These are phyloP conservation scores for Trinorchestia longiramus DNA, from an alignment of 1,140 invertebrate species.

Conservation along the genomic window DNA sequence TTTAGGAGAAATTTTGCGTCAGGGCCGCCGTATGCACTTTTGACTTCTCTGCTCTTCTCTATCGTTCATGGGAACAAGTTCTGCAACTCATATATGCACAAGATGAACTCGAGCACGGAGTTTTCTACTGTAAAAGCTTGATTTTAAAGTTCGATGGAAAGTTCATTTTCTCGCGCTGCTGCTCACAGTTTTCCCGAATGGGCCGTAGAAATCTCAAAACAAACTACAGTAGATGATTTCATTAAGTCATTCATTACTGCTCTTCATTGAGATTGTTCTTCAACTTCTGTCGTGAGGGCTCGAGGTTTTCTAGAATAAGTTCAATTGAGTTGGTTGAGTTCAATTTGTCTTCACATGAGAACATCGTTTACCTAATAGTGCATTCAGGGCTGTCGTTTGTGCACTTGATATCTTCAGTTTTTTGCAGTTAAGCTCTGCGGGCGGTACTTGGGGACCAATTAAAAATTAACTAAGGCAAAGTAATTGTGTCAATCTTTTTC, in stretches of 20 bases:
- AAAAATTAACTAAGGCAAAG: not conserved
- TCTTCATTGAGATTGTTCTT: no score
- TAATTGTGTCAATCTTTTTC: not conserved
- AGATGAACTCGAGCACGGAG: not conserved
- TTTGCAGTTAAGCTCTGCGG: not conserved
- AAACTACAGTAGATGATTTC: not conserved
- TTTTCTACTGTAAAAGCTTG: not conserved
- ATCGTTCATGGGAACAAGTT: not conserved
- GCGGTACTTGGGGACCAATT: not conserved
- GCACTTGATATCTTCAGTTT: not conserved
- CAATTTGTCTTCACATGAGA: not conserved
- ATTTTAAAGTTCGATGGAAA: not conserved
- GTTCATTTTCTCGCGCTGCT: not conserved
- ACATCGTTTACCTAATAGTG: not conserved
- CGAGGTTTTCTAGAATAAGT: no score
- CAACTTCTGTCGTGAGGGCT: no score
- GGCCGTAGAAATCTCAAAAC: not conserved
- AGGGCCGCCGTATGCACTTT: slow-evolving; percentile 1
- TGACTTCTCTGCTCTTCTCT: not conserved
- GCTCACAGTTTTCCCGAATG: not conserved
- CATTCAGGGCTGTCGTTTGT: not conserved
- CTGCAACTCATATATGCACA: not conserved
- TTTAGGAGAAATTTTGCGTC: slow-evolving; percentile 5
- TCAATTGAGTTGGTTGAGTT: no score
- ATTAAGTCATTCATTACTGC: no score